phyloP scores from a whole-genome alignment of 2,113 vertebrate genomes.

The Nicator chloris region DNA sequence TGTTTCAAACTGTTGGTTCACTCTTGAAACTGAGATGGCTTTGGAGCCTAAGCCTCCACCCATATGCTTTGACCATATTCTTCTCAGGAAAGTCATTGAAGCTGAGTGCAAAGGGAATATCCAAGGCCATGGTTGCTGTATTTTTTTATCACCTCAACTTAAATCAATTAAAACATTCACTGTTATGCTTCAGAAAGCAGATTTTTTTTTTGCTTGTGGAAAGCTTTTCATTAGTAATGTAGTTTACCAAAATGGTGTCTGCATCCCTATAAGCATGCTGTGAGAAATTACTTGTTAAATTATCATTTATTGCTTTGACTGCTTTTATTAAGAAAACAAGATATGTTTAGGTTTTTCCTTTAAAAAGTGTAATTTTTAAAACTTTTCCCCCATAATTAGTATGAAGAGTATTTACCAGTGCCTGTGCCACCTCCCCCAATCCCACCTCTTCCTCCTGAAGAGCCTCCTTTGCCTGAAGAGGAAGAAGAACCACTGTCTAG shows the following conservation, averaged over 20 bases:
- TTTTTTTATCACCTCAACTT: neutral
- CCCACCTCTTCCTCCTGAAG: conserved; percentile 86
- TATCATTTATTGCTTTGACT: neutral
- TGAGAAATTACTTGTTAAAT: neutral
- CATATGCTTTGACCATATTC: neutral
- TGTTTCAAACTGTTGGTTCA: neutral
- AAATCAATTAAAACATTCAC: neutral
- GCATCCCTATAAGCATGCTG: neutral
- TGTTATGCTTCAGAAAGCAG: neutral
- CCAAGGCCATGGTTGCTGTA: neutral
- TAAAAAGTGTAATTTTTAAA: neutral
- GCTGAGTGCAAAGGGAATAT: neutral
- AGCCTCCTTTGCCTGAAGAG: conserved; percentile 88
- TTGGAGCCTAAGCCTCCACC: neutral
- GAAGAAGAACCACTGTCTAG: conserved; percentile 77
- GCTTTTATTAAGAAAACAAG: neutral
- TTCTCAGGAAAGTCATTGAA: neutral
- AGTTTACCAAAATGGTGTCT: neutral
- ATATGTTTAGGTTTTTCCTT: fast-evolving
- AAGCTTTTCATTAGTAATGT: neutral
- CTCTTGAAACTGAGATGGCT: neutral
- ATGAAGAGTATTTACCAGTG: conserved; percentile 76
- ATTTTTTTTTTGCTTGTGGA: neutral
- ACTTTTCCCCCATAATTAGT: conserved; percentile 67
- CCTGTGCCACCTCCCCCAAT: conserved; percentile 77